Conservation (phyloP, 2,797 vertebrate species). For the Ambastaia sidthimunki region DNA sequence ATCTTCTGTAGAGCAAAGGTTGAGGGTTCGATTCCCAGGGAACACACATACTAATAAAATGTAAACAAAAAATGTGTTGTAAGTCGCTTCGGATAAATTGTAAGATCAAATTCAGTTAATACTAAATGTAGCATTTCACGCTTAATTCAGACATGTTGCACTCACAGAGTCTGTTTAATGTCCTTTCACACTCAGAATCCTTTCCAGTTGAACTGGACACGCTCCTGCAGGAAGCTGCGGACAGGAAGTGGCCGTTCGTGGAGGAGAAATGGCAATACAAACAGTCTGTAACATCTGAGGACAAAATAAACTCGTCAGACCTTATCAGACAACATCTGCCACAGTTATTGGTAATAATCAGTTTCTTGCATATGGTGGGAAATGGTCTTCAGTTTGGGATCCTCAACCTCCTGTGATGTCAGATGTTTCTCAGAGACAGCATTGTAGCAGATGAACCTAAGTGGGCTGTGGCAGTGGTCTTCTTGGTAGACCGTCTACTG, state of each 20-base stretch:
- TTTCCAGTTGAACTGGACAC: constrained; percentile 84
- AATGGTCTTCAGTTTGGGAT: background rate
- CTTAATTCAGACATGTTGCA: background rate
- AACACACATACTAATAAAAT: too few relatives aligned
- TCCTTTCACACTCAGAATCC: constrained; percentile 70
- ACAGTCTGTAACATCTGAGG: constrained; percentile 77
- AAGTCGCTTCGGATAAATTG: too few relatives aligned
- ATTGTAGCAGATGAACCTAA: constrained; percentile 76
- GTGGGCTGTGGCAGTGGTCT: constrained; percentile 79
- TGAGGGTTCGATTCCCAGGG: too few relatives aligned
- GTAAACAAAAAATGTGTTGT: too few relatives aligned
- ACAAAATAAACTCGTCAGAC: constrained; percentile 93
- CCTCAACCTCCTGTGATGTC: constrained; percentile 4
- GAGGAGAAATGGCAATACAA: constrained; percentile 98
- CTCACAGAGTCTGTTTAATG: background rate
- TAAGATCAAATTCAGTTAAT: too few relatives aligned
- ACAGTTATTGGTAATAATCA: constrained; percentile 83
- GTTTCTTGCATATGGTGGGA: background rate
- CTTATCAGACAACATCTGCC: constrained; percentile 79
- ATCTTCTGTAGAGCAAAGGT: too few relatives aligned
- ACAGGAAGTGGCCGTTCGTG: constrained; percentile 97
- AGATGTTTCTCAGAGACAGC: constrained; percentile 83
- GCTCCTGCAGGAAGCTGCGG: constrained; percentile 88
- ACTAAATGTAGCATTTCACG: background rate
- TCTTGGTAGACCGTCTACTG: constrained; percentile 89